Conservation (phyloP, 2,113 vertebrate genomes). For the Dolichallabes microphthalmus region DNA sequence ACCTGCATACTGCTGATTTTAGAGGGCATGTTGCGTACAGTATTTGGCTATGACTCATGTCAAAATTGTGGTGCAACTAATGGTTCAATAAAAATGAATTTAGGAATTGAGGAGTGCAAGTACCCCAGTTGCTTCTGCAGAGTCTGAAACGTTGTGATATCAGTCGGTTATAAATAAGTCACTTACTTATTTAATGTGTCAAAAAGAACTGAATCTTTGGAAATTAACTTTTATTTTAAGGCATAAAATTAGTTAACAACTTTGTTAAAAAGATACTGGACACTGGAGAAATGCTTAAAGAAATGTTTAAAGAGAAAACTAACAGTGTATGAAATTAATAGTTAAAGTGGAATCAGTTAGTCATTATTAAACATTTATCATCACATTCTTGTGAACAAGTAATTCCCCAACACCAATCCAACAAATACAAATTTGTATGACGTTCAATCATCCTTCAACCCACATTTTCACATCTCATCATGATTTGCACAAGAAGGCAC, state of each 20-base stretch:
- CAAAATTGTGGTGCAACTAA: neutral
- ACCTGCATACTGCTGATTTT: neutral
- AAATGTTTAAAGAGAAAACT: neutral
- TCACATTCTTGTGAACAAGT: neutral
- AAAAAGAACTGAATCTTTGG: neutral
- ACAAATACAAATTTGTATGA: neutral
- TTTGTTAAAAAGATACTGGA: neutral
- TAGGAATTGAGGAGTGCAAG: neutral
- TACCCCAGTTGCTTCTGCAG: neutral
- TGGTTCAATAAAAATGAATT: neutral
- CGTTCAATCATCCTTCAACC: neutral
- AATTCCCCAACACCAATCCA: constrained; percentile 8
- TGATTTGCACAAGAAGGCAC: neutral
- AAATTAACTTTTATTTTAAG: constrained; percentile 19
- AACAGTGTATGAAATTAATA: neutral
- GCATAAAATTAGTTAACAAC: constrained; percentile 1
- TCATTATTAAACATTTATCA: constrained; percentile 11
- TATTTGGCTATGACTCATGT: neutral
- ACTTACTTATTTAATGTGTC: neutral
- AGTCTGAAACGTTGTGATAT: neutral
- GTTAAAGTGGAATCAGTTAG: neutral
- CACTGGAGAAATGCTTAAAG: neutral
- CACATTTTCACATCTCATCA: neutral
- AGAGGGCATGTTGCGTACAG: neutral
- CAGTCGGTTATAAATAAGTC: neutral